phyloP scores from a whole-genome alignment of 1,140 invertebrate genomes.

The Monomorium pharaonis region DNA sequence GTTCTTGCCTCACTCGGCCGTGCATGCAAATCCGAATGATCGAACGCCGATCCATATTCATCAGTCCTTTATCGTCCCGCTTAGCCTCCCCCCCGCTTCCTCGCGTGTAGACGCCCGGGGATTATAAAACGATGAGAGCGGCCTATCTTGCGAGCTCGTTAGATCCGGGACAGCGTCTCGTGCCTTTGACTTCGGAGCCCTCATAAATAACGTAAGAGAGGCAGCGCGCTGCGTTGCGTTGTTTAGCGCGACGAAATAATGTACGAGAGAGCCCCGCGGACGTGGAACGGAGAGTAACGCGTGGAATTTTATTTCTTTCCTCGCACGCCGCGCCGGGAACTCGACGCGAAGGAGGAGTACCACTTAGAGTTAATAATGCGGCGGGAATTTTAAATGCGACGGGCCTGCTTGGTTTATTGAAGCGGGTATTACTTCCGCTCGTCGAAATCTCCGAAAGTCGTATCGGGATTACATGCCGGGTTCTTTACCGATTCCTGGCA shows the following conservation, averaged over 20 bases:
- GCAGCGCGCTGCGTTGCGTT: slow-evolving; percentile 9
- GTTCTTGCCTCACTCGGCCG: slow-evolving; percentile 54
- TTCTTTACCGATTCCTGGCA: slow-evolving; percentile 22
- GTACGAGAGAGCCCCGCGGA: neutral
- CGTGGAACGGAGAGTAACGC: neutral
- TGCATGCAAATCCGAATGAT: slow-evolving; percentile 70
- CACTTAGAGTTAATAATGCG: neutral
- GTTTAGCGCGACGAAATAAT: slow-evolving; percentile 43
- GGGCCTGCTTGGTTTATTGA: slow-evolving; percentile 3
- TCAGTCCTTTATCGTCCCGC: slow-evolving; percentile 65
- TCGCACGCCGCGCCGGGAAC: neutral
- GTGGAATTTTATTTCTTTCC: neutral
- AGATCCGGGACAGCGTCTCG: slow-evolving; percentile 35
- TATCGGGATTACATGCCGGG: neutral
- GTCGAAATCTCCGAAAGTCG: neutral
- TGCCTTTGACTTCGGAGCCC: slow-evolving; percentile 19
- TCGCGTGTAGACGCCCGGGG: slow-evolving; percentile 44
- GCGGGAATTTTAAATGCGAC: neutral
- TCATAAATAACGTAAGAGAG: slow-evolving; percentile 46
- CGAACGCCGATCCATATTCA: slow-evolving; percentile 72
- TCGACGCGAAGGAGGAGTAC: neutral
- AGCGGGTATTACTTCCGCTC: neutral
- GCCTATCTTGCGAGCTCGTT: slow-evolving; percentile 61
- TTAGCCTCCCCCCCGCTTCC: slow-evolving; percentile 58
- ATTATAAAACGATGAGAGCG: slow-evolving; percentile 67